A percentile compares a stretch with the other conserved stretches of the same genome.
Evolutionary conservation across 2,113 vertebrate species (phyloP).

Genomic region (Prinia subflava): DNA sequence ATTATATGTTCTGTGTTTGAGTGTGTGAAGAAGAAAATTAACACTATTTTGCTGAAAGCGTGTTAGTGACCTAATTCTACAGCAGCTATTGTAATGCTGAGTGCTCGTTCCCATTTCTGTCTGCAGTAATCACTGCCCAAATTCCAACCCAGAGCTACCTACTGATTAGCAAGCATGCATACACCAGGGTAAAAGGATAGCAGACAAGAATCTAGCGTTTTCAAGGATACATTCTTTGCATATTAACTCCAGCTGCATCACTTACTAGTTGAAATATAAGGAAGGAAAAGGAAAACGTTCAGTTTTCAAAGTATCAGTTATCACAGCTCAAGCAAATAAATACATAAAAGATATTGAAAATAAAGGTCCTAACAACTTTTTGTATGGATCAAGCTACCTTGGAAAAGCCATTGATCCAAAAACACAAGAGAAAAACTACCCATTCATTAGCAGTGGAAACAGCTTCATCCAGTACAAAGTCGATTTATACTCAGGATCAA

Average conservation of each 20-base stretch:
- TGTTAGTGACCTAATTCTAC: neutral
- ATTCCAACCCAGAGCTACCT: neutral
- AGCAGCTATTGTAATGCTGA: neutral
- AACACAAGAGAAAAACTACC: neutral
- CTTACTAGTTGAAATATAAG: neutral
- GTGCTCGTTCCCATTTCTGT: neutral
- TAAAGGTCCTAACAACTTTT: neutral
- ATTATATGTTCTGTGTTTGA: neutral
- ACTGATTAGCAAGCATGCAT: neutral
- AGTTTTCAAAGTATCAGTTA: neutral
- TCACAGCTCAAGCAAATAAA: neutral
- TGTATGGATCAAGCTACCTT: neutral
- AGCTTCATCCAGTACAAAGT: neutral
- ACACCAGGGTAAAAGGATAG: neutral
- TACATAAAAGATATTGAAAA: neutral
- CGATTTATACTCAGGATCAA: neutral
- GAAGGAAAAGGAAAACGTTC: neutral
- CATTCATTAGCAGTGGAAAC: neutral
- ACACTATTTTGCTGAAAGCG: neutral
- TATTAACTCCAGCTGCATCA: neutral
- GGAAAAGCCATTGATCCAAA: neutral
- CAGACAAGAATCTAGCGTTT: neutral
- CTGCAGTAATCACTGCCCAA: neutral
- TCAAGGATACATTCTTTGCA: neutral
- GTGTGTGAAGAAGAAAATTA: neutral